phyloP scores from a whole-genome alignment of 2,797 vertebrate species.

The Helostoma temminkii region DNA sequence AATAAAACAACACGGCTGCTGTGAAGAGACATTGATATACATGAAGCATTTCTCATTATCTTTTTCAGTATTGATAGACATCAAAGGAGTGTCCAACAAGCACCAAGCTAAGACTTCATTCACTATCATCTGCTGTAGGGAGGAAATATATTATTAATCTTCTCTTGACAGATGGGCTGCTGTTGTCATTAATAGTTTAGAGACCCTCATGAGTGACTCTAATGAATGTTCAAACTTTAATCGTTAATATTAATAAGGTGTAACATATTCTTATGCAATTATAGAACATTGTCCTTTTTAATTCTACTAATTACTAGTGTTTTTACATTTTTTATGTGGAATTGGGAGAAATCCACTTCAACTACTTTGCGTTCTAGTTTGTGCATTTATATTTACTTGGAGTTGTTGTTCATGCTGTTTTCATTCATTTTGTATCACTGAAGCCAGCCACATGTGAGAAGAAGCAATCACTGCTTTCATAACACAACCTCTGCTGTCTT shows the following conservation, averaged over 20 bases:
- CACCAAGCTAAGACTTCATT: slow-evolving; percentile 42
- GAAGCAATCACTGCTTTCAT: slow-evolving; percentile 35
- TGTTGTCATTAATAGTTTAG: slow-evolving; percentile 75
- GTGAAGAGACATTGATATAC: slow-evolving; percentile 46
- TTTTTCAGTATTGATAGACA: slow-evolving; percentile 65
- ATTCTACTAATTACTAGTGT: not conserved
- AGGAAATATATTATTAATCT: slow-evolving; percentile 65
- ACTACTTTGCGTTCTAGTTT: not conserved
- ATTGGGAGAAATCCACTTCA: not conserved
- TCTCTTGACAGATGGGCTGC: slow-evolving; percentile 59
- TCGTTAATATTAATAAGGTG: slow-evolving; percentile 52
- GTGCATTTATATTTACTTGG: not conserved
- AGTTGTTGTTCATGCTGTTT: slow-evolving; percentile 1
- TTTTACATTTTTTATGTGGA: not conserved
- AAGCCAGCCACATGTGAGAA: slow-evolving; percentile 6
- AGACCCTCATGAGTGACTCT: slow-evolving; percentile 43
- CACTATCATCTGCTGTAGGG: slow-evolving; percentile 53
- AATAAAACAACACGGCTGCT: slow-evolving; percentile 32
- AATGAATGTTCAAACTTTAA: slow-evolving; percentile 53
- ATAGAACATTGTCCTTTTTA: not conserved
- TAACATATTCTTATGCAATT: slow-evolving; percentile 4
- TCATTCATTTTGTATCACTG: slow-evolving; percentile 4
- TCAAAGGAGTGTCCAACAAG: slow-evolving; percentile 57
- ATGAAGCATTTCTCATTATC: slow-evolving; percentile 60
- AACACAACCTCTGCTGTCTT: slow-evolving; percentile 26